Base-by-base conservation (phyloP, 2,888 invertebrate species). In the Escarpia spicata region DNA sequence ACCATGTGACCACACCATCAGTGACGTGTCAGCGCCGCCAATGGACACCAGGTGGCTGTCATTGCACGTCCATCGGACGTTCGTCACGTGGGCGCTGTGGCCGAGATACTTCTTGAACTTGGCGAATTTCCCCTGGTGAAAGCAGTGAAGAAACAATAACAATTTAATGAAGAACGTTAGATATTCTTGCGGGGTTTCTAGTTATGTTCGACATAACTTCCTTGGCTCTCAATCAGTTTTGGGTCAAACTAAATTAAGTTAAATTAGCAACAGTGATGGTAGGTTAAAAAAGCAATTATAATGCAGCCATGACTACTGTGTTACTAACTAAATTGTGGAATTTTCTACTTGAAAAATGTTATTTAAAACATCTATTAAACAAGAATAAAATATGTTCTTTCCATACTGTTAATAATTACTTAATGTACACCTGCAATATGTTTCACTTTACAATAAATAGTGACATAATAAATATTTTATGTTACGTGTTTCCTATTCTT, bases 71-170 rank as follows among this genome's bases (percentile, higher is more conserved):
- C 96, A 97, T 31, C 96, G 94, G 9, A 96, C 96, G 94, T 96
- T 97, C 10, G 96, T 97, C 92, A 97, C 97, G 94, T 96, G 96
- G 12, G 96, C 96, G 93, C 96, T 96, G 95, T 97, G 97, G 45
- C 97, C 97, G 2, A 95, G 95, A 94, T 96, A 97, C 94, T 96
- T 96, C 93, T 96, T 95, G 94, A 96, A 96, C 93, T 96, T 96
- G 91, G 96, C 96, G 94, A 96, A 95, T 93, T 96, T 96, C 43
- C 96, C 96, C 96, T 94, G 92, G 26, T 91, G 75, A 26, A 3
- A 26, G 37, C 6, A 6, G n/a, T 37, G 43, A 37, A 26, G 37
- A 15, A 91, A 91, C 31, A 26, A 31, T 31, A 43, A 44, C 19
- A 4, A 90, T 2, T 37, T 6, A 90, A 1, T 19, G 90, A 90